A percentile compares a stretch with the other conserved stretches of the same genome.
These are phyloP conservation scores for Astropecten irregularis DNA, from an alignment of 53 echinoderm and acorn worm genomes.

Conservation along the genomic window DNA sequence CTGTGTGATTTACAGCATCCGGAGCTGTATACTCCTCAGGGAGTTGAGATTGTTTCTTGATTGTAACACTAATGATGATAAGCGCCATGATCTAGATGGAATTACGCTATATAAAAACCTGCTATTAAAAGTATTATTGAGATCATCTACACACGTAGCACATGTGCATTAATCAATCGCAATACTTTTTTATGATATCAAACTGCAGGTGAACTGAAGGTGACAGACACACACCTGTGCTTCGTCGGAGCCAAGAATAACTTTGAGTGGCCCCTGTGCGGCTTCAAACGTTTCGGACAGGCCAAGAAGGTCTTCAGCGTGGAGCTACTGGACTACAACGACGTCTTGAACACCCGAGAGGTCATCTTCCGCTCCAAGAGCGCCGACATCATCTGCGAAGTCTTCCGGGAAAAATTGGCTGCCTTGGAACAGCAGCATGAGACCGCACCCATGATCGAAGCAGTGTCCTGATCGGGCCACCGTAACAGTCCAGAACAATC, in stretches of 20 bases:
- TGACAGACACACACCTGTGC: constrained; percentile 49
- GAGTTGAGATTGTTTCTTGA: too few species aligned
- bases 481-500: too few species aligned
- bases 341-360: constrained; percentile 47
- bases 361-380: constrained; percentile 48
- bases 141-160: too few species aligned
- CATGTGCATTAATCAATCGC: too few species aligned
- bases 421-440: constrained; percentile 10
- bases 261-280: constrained; percentile 50
- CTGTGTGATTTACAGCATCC: too few species aligned
- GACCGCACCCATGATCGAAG: constrained; percentile 30
- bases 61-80: too few species aligned
- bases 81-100: too few species aligned
- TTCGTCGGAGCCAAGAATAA: constrained; percentile 44
- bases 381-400: constrained; percentile 39
- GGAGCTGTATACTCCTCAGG: too few species aligned
- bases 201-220: constrained; percentile 57
- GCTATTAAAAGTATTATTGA: too few species aligned
- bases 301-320: constrained; percentile 40
- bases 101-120: too few species aligned
- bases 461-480: constrained; percentile 34
- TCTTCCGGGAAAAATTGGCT: constrained; percentile 48
- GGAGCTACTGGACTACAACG: constrained; percentile 43
- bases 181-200: too few species aligned
- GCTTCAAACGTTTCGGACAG: constrained; percentile 41